Evolutionary conservation across 2,797 vertebrate genomes (phyloP), one percentile per base, ranked within the genome.

Genomic region (Lemur catta): DNA sequence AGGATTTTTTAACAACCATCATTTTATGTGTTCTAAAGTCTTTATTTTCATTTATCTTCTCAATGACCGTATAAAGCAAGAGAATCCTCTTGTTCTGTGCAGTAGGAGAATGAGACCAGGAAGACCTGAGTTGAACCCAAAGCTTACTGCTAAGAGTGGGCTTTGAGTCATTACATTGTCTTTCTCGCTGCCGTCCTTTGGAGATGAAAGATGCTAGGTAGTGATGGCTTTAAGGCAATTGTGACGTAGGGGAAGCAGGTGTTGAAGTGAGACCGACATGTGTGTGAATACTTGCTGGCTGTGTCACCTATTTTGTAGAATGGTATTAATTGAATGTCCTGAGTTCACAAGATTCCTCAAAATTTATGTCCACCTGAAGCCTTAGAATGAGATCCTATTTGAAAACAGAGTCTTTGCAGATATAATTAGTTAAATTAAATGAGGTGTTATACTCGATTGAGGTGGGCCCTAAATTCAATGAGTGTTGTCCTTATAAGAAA

Each of bases 1-100:
- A 59, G 35, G 8, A 57, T 57, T 57, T 41, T 20, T 67, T 35
- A 67, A 30, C 28, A 50, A 1, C n/a, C 0, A 0, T 71, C 4
- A 35, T 61, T 48, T 72, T 90, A 0, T 61, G 52, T 28, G 18
- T 85, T 52, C 22, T 6, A 12, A 41, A 30, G 6, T n/a, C 33
- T 43, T 43, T 41, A 69, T 85, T 63, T 80, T 30, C n/a, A 6
- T 46, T 46, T 38, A 11, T 79, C 41, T 92, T 96, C 84, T n/a
- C 9, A 3, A 3, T 89, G 65, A 52, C 24, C 75, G 63, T 46
- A 1, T 28, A 43, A 85, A 38, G 35, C 9, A 0, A 17, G 22
- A n/a, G 3, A 35, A 28, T 26, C 30, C 41, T 33, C 7, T 72
- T 26, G 28, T 33, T 28, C 71, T 57, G 6, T 1, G 6, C 22